Evolutionary conservation across 2,888 invertebrate species (phyloP), one percentile per base, ranked within the genome.

Genomic region (Halocaridina rubra): DNA sequence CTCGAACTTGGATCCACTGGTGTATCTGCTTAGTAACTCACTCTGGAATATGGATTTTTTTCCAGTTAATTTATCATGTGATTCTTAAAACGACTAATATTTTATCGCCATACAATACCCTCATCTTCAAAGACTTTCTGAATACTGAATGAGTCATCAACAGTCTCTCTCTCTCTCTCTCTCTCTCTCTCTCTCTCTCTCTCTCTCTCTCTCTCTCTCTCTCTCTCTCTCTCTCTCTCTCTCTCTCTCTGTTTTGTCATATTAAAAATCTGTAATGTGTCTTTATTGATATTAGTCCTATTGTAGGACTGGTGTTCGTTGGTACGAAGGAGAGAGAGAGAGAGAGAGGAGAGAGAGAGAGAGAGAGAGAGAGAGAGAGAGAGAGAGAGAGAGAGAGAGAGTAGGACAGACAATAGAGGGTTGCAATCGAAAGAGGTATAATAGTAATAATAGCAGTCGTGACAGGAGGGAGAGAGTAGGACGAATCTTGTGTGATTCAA

Each of bases 151-250:
- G n/a, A n/a, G n/a, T n/a, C n/a, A n/a, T n/a, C n/a, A n/a, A n/a
- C n/a, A n/a, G n/a, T n/a, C n/a, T 30, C 53, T 53, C 53, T 53
- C 16, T 13, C 16, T 53, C 53, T 27, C 71, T 71, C 30, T 29
- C 71, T 30, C 71, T 71, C 71, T 29, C 71, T 29, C 71, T 71
- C 27, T 71, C 71, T 71, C 71, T 71, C 30, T 13, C 29, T 27
- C 27, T 71, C 29, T 7, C 64, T 64, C 64, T 64, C 64, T 64
- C 64, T 64, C 64, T 64, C 71, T 71, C 71, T 71, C 71, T 71
- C 71, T 71, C 71, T 71, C 71, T 71, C 71, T 71, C 71, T 71
- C 71, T 71, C 71, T 71, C 71, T 71, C 71, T 71, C 53, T 53
- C 53, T 53, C 53, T 5, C 3, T 29, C 27, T 71, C 8, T 53